Base-by-base conservation (phyloP, 2,113 vertebrate species). In the Condylura cristata region DNA sequence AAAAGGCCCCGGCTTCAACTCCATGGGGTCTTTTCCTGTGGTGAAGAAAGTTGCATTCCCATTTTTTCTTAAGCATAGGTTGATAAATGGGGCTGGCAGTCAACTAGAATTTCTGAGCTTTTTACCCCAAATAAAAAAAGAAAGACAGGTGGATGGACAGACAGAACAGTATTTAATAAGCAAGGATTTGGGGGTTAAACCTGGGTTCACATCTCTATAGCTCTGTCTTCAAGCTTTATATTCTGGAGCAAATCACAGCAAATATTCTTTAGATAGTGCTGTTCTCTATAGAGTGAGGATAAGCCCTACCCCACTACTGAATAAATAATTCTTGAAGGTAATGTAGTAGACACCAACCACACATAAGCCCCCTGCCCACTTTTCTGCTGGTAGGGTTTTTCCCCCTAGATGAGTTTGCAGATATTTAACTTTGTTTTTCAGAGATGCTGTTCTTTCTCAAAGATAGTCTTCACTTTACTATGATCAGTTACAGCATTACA, bases 401-500 rank as follows among this genome's bases (percentile, higher is more conserved):
- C 39, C 16, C 48, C 30, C 6, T 46, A 65, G 28, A 60, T 71
- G 83, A 89, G 30, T 53, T 44, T 86, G 56, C 56, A 41, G 66
- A 66, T 78, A 20, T 14, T 51, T 72, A 63, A 30, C 74, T 83
- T 83, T 34, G 51, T 75, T 93, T 92, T 89, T 88, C 79, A 44
- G 26, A 58, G 58, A 39, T 78, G 41, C 66, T 72, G 41, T 92
- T 86, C 34, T 96, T 93, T 89, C 75, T 63, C 61, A 91, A 41
- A 86, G 79, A 68, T 65, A 32, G 46, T 70, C 72, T 94, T 90
- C 41, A 3, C 48, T 91, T 91, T 71, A 88, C 71, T 87, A 46
- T 84, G 72, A 92, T 48, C 66, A 70, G 1, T 60, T 61, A 96
- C 61, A 61, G 37, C 41, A 74, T 78, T 95, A 89, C 70, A 56